phyloP scores from a whole-genome alignment of 2,888 invertebrate species.

The Gnatocerus cornutus region DNA sequence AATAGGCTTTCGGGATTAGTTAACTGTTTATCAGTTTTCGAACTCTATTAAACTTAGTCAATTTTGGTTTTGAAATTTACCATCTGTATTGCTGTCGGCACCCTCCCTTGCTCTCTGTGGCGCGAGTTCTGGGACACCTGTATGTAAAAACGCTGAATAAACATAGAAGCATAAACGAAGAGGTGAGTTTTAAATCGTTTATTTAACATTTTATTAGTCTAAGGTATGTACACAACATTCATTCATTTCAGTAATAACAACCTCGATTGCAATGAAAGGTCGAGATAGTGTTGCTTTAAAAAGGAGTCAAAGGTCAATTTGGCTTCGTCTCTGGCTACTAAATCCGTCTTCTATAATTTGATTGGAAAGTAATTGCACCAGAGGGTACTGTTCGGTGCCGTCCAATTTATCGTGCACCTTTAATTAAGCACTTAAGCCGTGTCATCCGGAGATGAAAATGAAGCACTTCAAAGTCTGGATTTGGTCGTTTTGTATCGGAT shows the following conservation, averaged over 20 bases:
- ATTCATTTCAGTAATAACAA: slow-evolving; percentile 56
- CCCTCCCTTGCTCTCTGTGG: too few species aligned
- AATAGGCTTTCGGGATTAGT: too few species aligned
- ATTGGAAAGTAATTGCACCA: slow-evolving; percentile 64
- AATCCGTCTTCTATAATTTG: slow-evolving; percentile 62
- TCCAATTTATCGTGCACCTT: slow-evolving; percentile 65
- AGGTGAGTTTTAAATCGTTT: slow-evolving; percentile 61
- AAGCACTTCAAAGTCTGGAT: slow-evolving; percentile 53
- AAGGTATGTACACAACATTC: slow-evolving; percentile 69
- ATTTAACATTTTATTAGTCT: slow-evolving; percentile 68
- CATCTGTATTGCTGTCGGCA: too few species aligned
- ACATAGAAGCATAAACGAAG: too few species aligned
- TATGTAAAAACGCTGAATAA: background rate
- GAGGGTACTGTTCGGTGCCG: slow-evolving; percentile 61
- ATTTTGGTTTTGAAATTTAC: too few species aligned
- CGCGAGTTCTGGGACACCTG: too few species aligned
- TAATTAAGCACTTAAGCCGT: slow-evolving; percentile 63
- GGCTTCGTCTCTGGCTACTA: slow-evolving; percentile 57
- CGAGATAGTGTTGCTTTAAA: slow-evolving; percentile 17
- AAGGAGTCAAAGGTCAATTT: slow-evolving; percentile 53
- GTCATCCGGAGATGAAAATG: slow-evolving; percentile 58
- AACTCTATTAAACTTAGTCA: too few species aligned
- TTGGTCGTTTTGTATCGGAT: slow-evolving; percentile 54
- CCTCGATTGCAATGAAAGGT: slow-evolving; percentile 27
- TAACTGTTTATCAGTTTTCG: too few species aligned